A percentile compares a stretch with the other conserved stretches of the same genome.
phyloP scores from a whole-genome alignment of 2,888 invertebrate species.

The Branchipolynoe longqiensis region DNA sequence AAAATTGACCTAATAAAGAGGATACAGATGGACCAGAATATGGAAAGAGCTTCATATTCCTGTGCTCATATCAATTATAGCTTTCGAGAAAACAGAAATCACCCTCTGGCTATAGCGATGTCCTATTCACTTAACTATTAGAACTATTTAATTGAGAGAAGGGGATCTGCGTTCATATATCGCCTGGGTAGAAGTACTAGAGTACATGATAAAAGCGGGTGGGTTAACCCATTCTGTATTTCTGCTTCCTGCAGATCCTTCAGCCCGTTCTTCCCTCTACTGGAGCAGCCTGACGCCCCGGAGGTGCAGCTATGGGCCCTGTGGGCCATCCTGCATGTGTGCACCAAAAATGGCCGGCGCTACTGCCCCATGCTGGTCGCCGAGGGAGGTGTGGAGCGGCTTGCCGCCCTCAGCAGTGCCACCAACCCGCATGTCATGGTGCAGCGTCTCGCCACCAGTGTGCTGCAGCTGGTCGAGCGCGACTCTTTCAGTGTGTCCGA shows the following conservation, averaged over 20 bases:
- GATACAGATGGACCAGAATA: too few relatives aligned
- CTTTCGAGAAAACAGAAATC: neutral
- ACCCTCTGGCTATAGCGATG: neutral
- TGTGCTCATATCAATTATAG: too few relatives aligned
- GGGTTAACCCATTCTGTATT: neutral
- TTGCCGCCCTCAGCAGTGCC: constrained; percentile 72
- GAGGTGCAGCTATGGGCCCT: constrained; percentile 89
- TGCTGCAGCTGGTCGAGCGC: neutral
- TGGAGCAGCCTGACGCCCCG: constrained; percentile 84
- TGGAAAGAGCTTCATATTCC: too few relatives aligned
- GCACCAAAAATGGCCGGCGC: constrained; percentile 85
- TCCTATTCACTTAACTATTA: neutral
- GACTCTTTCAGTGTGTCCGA: neutral
- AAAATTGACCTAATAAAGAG: too few relatives aligned
- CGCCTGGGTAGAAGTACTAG: neutral
- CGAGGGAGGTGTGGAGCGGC: constrained; percentile 85
- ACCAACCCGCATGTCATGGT: constrained; percentile 34
- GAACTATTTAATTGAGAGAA: neutral
- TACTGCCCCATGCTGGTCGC: constrained; percentile 87
- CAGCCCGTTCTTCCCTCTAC: constrained; percentile 87
- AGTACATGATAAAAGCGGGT: neutral
- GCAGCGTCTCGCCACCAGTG: constrained; percentile 11
- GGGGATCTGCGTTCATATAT: neutral
- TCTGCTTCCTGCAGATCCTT: constrained; percentile 84
- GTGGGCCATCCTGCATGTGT: constrained; percentile 90